Evolutionary conservation across 2,113 vertebrate species (phyloP).

Genomic region (Nannospalax galili): DNA sequence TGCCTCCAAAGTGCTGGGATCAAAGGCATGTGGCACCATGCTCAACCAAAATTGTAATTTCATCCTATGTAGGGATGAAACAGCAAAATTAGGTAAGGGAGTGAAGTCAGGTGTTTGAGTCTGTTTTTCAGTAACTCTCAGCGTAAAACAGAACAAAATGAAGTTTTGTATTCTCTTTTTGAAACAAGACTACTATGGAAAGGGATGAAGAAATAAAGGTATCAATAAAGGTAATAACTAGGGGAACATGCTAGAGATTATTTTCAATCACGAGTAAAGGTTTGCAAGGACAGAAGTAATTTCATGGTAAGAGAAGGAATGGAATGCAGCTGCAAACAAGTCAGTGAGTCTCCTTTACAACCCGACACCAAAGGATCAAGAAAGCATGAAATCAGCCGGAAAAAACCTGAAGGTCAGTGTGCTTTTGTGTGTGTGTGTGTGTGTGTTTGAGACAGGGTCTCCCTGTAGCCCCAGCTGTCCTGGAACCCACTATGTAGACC

Average conservation of each 20-base stretch:
- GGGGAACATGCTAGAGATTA: not conserved
- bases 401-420: not conserved
- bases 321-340: too few relatives aligned
- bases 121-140: constrained; percentile 1
- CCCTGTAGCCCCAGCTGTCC: too few relatives aligned
- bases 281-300: not conserved
- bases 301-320: not conserved
- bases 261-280: not conserved
- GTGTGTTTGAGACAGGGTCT: too few relatives aligned
- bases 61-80: not conserved
- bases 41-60: not conserved
- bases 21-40: too few relatives aligned
- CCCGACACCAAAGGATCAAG: not conserved
- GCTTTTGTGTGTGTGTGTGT: too few relatives aligned
- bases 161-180: not conserved
- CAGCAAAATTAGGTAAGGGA: not conserved
- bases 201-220: not conserved
- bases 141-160: not conserved
- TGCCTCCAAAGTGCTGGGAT: too few relatives aligned
- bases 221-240: not conserved
- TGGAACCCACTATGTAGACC: too few relatives aligned
- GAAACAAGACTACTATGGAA: not conserved
- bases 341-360: not conserved
- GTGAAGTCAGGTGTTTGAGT: not conserved
- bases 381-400: not conserved